These are phyloP conservation scores for Ammodytes marinus DNA, from an alignment of 2,113 vertebrate genomes.

Conservation along the genomic window DNA sequence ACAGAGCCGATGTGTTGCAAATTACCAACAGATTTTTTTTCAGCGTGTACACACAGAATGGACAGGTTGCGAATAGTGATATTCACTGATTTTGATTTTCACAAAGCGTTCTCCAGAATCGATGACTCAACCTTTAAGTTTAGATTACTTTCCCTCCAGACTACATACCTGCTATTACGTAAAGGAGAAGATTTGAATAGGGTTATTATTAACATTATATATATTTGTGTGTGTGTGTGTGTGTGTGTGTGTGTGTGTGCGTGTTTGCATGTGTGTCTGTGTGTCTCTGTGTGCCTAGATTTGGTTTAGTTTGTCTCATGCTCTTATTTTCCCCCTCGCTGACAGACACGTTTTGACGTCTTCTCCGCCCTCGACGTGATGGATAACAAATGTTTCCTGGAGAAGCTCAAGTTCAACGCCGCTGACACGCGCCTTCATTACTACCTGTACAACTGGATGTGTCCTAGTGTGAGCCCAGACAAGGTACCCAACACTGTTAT, in stretches of 20 bases:
- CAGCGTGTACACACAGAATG: too few species aligned
- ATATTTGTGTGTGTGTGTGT: too few species aligned
- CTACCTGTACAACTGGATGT: slow-evolving; percentile 99
- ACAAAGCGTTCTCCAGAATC: too few species aligned
- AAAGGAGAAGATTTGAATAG: neutral
- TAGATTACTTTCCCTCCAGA: neutral
- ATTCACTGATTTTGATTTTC: too few species aligned
- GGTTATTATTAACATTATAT: neutral
- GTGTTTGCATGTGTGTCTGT: too few species aligned
- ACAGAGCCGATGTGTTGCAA: too few species aligned
- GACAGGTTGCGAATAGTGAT: too few species aligned
- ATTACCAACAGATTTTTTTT: too few species aligned
- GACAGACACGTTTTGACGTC: slow-evolving; percentile 93
- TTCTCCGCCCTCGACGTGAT: slow-evolving; percentile 94
- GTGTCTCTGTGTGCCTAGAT: too few species aligned
- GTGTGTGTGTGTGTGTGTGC: too few species aligned
- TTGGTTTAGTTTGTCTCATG: neutral
- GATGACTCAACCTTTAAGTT: neutral
- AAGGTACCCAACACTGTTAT: slow-evolving; percentile 84
- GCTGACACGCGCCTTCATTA: slow-evolving; percentile 91
- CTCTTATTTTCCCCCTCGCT: neutral
- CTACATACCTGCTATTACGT: neutral
- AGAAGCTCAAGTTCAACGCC: slow-evolving; percentile 94
- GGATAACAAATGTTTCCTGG: slow-evolving; percentile 94
- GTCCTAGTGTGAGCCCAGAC: slow-evolving; percentile 91